A percentile compares a stretch with the other conserved stretches of the same genome.
Conservation (phyloP, 2,888 invertebrate genomes). For the Molorchus minor region DNA sequence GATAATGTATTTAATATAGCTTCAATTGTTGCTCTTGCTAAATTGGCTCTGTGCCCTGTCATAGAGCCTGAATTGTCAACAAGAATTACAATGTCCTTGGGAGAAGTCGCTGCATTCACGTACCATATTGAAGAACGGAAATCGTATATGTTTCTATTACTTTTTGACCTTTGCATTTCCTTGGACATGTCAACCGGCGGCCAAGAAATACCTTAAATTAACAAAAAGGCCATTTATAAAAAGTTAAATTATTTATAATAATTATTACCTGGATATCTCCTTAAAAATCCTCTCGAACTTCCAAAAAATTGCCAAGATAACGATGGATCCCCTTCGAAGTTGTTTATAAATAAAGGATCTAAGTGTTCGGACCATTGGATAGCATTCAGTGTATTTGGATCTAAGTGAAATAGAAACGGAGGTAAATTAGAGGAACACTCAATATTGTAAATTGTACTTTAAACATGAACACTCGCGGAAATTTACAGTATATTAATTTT, state of each 20-base stretch:
- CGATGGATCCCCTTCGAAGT: conserved; percentile 89
- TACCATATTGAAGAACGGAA: conserved; percentile 96
- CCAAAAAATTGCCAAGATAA: conserved; percentile 99
- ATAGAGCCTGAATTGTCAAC: conserved; percentile 92
- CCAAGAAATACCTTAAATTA: conserved; percentile 79
- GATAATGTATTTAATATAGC: conserved; percentile 93
- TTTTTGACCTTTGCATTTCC: conserved; percentile 73
- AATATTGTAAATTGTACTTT: no score
- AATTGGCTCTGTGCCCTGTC: conserved; percentile 81
- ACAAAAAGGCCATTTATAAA: not conserved
- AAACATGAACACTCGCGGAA: no score
- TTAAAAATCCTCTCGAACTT: conserved; percentile 92
- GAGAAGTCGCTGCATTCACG: conserved; percentile 95
- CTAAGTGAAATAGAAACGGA: no score
- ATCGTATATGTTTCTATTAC: conserved; percentile 88
- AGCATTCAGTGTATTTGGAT: conserved; percentile 84
- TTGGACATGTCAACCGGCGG: conserved; percentile 75
- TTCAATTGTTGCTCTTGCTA: conserved; percentile 88
- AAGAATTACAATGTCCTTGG: conserved; percentile 95
- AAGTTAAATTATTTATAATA: not conserved
- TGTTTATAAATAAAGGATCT: conserved; percentile 88
- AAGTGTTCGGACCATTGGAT: conserved; percentile 95
- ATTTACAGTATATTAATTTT: no score
- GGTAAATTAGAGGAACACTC: no score
- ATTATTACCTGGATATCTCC: conserved; percentile 87